Conservation (phyloP, 2,888 invertebrate species). For the Chironomus riparius region DNA sequence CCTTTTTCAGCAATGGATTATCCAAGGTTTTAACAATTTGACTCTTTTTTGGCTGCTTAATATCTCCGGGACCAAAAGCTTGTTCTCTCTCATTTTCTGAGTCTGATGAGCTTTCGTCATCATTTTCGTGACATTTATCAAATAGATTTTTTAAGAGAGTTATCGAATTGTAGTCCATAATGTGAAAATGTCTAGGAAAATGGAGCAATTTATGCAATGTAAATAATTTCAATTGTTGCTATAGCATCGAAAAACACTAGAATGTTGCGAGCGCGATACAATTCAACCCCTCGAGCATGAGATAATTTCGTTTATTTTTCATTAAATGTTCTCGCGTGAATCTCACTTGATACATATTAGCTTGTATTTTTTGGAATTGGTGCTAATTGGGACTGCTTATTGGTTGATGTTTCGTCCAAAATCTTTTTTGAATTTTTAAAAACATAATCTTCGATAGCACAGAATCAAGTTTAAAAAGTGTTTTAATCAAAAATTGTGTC, state of each 20-base stretch:
- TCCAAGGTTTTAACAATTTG: background rate
- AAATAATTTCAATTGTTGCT: background rate
- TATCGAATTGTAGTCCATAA: slow-evolving; percentile 14
- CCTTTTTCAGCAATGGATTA: slow-evolving; percentile 6
- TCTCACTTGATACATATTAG: too few relatives aligned
- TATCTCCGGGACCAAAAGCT: background rate
- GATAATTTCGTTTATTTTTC: too few relatives aligned
- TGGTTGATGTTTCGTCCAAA: too few relatives aligned
- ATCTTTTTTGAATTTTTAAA: too few relatives aligned
- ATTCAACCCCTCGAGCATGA: background rate
- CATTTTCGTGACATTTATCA: background rate
- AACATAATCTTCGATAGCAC: too few relatives aligned
- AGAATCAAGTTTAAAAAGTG: too few relatives aligned
- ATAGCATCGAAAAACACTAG: background rate
- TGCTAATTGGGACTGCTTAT: too few relatives aligned
- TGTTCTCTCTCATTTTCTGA: background rate
- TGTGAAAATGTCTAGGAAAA: background rate
- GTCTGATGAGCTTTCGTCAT: slow-evolving; percentile 4
- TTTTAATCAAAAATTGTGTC: too few relatives aligned
- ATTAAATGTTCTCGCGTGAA: too few relatives aligned
- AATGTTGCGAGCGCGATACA: slow-evolving; percentile 28
- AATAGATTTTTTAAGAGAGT: slow-evolving; percentile 15
- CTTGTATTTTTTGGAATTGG: too few relatives aligned
- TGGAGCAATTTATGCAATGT: background rate
- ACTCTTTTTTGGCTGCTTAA: background rate